Evolutionary conservation across 2,888 invertebrate genomes (phyloP).

Genomic region (Sepioteuthis lessoniana): DNA sequence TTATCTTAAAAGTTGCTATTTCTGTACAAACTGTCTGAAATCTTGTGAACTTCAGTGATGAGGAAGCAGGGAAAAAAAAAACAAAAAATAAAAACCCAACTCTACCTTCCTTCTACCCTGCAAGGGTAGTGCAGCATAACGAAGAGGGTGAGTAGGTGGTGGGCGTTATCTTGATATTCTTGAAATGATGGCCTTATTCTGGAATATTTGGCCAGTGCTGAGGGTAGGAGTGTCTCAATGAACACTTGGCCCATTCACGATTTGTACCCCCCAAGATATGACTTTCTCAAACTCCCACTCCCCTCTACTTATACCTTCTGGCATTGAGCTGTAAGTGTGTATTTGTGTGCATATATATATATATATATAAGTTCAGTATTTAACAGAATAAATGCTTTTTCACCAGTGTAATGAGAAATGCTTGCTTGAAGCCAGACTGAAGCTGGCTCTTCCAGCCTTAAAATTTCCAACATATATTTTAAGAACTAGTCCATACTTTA

Average conservation of each 20-base stretch:
- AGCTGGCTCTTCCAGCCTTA: no score
- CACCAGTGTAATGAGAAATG: no score
- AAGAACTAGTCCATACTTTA: no score
- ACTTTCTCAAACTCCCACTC: not conserved
- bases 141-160: no score
- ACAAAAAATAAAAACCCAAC: not conserved
- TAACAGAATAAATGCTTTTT: not conserved
- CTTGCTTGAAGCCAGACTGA: no score
- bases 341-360: not conserved
- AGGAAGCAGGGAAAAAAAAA: not conserved
- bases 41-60: constrained; percentile 18
- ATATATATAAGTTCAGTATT: constrained; percentile 11
- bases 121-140: not conserved
- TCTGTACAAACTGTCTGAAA: constrained; percentile 18
- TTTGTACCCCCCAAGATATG: not conserved
- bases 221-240: constrained; percentile 4
- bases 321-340: not conserved
- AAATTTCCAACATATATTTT: no score
- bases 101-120: not conserved
- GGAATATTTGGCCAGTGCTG: not conserved
- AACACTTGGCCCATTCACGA: not conserved
- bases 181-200: not conserved
- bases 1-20: not conserved
- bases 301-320: not conserved
- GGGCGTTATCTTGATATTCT: not conserved